Evolutionary conservation across 2,113 vertebrate genomes (phyloP).

Genomic region (Hymenochirus boettgeri): DNA sequence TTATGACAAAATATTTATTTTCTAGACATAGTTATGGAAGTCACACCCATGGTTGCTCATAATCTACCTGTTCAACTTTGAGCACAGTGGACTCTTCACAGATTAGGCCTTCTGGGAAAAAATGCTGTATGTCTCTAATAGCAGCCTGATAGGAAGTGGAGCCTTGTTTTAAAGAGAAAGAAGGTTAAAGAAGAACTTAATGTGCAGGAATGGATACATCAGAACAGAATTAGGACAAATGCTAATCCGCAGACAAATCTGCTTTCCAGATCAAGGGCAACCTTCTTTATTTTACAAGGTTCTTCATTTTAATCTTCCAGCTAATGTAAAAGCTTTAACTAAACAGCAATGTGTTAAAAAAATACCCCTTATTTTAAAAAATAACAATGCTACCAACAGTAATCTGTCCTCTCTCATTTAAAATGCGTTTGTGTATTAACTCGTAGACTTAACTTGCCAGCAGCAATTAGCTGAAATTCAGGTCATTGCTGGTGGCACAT

Average conservation of each 20-base stretch:
- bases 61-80: slow-evolving; percentile 57
- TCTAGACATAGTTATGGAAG: no score
- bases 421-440: background rate
- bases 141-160: slow-evolving; percentile 57
- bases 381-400: background rate
- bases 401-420: background rate
- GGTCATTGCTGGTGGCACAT: background rate
- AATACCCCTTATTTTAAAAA: background rate
- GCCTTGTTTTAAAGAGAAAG: slow-evolving; percentile 51
- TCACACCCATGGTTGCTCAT: background rate
- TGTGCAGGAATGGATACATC: no score
- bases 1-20: no score
- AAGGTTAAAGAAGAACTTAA: background rate
- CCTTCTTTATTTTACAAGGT: no score
- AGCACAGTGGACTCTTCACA: slow-evolving; percentile 44
- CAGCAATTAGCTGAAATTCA: background rate
- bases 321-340: background rate
- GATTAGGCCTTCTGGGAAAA: slow-evolving; percentile 66
- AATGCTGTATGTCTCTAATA: slow-evolving; percentile 54
- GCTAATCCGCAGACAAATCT: no score
- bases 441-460: background rate
- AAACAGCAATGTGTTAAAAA: background rate
- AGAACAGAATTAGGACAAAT: no score
- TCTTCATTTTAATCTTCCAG: no score
- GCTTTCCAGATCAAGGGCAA: no score